Evolutionary conservation across 2,797 vertebrate genomes (phyloP).

Genomic region (Neosilurus hyrtlii): DNA sequence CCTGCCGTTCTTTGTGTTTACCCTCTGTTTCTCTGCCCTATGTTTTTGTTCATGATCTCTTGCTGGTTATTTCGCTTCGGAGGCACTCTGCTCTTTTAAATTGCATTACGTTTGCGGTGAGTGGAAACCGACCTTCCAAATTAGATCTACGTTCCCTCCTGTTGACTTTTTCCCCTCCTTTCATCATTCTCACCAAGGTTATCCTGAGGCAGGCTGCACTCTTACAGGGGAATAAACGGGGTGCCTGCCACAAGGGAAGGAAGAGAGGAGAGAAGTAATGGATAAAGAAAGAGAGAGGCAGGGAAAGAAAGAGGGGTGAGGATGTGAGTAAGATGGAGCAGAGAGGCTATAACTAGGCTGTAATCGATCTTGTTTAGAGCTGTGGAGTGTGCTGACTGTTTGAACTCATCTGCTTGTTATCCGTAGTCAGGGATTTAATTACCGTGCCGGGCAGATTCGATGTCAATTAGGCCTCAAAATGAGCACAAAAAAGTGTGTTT

Average conservation of each 20-base stretch:
- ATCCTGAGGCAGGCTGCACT: constrained; percentile 66
- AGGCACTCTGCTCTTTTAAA: constrained; percentile 44
- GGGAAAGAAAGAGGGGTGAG: not conserved
- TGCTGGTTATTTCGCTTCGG: constrained; percentile 28
- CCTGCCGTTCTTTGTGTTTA: not conserved
- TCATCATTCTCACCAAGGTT: constrained; percentile 74
- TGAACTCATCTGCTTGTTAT: constrained; percentile 69
- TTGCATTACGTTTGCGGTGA: constrained; percentile 54
- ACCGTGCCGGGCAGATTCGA: constrained; percentile 66
- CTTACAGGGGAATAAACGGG: constrained; percentile 66
- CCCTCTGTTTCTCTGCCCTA: not conserved
- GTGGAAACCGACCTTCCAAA: constrained; percentile 61
- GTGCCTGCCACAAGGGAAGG: constrained; percentile 56
- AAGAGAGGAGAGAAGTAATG: constrained; percentile 14
- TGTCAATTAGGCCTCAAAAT: constrained; percentile 66
- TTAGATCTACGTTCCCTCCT: constrained; percentile 63
- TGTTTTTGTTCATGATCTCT: constrained; percentile 12
- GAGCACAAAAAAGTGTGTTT: constrained; percentile 27
- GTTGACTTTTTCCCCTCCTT: constrained; percentile 69
- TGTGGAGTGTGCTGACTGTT: constrained; percentile 66
- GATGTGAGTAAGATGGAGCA: constrained; percentile 25
- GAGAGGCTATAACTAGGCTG: constrained; percentile 59
- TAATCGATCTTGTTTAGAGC: constrained; percentile 72
- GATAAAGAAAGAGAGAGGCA: constrained; percentile 4
- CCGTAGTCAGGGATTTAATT: constrained; percentile 73